Conservation (phyloP, 2,113 vertebrate genomes). For the Myocastor coypus region DNA sequence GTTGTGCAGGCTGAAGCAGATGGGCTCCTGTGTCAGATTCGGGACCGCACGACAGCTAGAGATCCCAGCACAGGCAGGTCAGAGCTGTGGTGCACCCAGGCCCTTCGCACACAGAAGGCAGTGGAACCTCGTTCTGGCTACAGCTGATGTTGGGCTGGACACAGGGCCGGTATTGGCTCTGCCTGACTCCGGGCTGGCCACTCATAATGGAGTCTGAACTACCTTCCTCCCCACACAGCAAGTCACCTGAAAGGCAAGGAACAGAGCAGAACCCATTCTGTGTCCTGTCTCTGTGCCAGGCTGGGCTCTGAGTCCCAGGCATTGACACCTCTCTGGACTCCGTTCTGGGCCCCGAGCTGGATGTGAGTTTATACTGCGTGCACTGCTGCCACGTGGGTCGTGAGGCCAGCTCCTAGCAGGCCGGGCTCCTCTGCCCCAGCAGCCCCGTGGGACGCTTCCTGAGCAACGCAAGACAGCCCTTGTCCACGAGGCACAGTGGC, state of each 20-base stretch:
- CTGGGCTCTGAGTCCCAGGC: neutral
- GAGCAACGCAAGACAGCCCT: slow-evolving; percentile 48
- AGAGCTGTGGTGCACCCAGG: fast-evolving
- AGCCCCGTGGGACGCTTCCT: neutral
- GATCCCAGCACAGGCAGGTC: neutral
- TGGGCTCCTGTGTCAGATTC: neutral
- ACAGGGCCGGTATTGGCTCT: fast-evolving
- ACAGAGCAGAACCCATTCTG: fast-evolving
- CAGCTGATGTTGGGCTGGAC: neutral
- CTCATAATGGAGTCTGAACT: neutral
- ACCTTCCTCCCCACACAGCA: neutral
- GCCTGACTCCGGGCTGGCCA: neutral
- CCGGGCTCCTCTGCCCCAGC: slow-evolving; percentile 40
- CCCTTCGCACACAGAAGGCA: neutral
- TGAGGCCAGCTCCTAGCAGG: slow-evolving; percentile 74
- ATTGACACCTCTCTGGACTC: neutral
- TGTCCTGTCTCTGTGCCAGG: neutral
- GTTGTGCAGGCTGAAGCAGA: neutral
- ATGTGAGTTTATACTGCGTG: slow-evolving; percentile 72
- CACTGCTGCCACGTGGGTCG: slow-evolving; percentile 72
- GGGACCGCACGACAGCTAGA: neutral
- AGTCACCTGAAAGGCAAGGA: neutral
- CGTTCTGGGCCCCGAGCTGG: slow-evolving; percentile 33
- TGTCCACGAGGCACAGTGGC: slow-evolving; percentile 18
- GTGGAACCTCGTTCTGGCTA: neutral